Evolutionary conservation across 2,888 invertebrate species (phyloP).

Genomic region (Litoditis marina): DNA sequence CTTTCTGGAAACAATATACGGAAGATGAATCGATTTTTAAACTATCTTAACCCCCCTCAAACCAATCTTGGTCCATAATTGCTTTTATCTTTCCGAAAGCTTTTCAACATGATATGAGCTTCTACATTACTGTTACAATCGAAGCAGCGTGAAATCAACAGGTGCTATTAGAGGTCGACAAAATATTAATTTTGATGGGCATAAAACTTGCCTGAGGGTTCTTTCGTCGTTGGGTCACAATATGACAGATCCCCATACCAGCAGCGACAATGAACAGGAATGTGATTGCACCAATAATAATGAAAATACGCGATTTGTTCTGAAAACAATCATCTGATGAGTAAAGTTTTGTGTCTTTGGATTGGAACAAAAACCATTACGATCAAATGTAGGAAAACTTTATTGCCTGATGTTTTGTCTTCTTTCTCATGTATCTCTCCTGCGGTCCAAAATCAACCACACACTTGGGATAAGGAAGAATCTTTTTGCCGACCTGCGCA

Average conservation of each 20-base stretch:
- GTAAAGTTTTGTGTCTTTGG: no score
- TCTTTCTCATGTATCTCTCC: slow-evolving; percentile 13
- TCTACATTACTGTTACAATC: no score
- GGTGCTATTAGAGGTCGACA: no score
- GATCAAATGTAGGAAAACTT: not conserved
- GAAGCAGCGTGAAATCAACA: no score
- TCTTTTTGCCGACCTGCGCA: slow-evolving; percentile 21
- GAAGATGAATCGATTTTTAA: no score
- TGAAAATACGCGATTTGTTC: slow-evolving; percentile 19
- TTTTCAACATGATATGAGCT: no score
- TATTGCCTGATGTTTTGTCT: slow-evolving; percentile 11
- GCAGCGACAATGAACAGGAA: slow-evolving; percentile 10
- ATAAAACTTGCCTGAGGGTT: slow-evolving; percentile 7
- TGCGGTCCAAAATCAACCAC: slow-evolving; percentile 16
- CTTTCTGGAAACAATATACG: no score
- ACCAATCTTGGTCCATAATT: no score
- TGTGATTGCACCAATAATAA: slow-evolving; percentile 12
- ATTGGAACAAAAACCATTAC: not conserved
- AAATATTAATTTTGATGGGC: no score
- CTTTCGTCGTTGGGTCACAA: slow-evolving; percentile 7
- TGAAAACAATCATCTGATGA: slow-evolving; percentile 2
- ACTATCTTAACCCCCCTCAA: no score
- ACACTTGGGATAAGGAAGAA: slow-evolving; percentile 30
- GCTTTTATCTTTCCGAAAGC: no score
- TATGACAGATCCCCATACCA: slow-evolving; percentile 9